phyloP scores from a whole-genome alignment of 1,140 invertebrate genomes.

The Eurosta solidaginis region DNA sequence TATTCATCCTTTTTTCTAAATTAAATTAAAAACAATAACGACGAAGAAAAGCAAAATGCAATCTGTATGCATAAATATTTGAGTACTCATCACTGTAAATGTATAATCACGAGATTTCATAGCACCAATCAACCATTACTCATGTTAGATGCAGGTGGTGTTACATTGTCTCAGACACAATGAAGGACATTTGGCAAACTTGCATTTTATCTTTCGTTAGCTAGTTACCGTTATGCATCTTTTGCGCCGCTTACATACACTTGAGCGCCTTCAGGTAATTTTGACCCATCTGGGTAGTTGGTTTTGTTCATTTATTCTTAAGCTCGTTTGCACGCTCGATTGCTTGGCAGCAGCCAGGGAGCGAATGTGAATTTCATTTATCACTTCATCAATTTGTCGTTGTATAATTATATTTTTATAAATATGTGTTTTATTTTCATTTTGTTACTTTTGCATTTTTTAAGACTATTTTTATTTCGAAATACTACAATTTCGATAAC shows the following conservation, averaged over 20 bases:
- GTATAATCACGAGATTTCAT: background rate
- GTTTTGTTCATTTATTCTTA: background rate
- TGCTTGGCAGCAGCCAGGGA: background rate
- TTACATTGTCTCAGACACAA: too few relatives aligned
- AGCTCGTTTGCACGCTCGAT: background rate
- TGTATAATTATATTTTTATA: background rate
- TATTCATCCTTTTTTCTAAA: too few relatives aligned
- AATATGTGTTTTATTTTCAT: background rate
- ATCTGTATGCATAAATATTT: too few relatives aligned
- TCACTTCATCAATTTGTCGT: conserved; percentile 12
- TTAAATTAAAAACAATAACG: too few relatives aligned
- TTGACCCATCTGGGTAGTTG: background rate
- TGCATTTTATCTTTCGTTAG: too few relatives aligned
- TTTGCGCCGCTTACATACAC: background rate
- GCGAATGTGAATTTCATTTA: conserved; percentile 8
- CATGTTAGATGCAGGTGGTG: too few relatives aligned
- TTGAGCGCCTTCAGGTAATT: background rate
- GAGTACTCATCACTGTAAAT: too few relatives aligned
- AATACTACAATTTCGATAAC: too few relatives aligned
- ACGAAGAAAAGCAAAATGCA: too few relatives aligned
- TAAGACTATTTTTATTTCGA: too few relatives aligned
- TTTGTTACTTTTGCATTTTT: background rate
- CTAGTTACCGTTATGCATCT: background rate
- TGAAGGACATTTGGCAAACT: background rate
- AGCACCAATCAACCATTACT: too few relatives aligned